Conservation (phyloP, 2,113 vertebrate species). For the Rhadina sibilatrix region DNA sequence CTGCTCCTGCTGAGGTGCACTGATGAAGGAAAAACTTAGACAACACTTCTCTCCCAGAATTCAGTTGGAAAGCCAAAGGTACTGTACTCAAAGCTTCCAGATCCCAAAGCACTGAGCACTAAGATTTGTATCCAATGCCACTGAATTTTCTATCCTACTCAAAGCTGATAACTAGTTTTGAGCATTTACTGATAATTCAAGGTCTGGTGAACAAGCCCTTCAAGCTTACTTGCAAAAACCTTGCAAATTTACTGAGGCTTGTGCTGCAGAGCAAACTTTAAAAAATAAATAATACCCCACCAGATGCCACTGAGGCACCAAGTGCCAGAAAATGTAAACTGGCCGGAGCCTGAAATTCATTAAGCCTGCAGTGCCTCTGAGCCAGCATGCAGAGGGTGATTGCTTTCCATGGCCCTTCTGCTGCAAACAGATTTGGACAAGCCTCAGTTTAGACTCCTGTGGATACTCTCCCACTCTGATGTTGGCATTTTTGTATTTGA, state of each 20-base stretch:
- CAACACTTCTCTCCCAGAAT: neutral
- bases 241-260: neutral
- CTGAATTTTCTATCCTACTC: neutral
- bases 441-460: neutral
- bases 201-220: constrained; percentile 24
- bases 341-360: neutral
- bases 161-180: neutral
- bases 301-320: neutral
- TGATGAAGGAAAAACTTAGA: neutral
- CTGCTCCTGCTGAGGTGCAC: neutral
- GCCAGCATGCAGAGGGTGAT: neutral
- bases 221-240: constrained; percentile 16
- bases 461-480: neutral
- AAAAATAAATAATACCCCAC: neutral
- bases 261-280: neutral
- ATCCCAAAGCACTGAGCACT: neutral
- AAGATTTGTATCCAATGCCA: neutral
- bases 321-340: neutral
- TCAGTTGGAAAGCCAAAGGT: neutral
- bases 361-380: neutral
- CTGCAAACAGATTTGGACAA: neutral
- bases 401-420: neutral
- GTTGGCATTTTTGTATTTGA: neutral
- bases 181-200: constrained; percentile 7
- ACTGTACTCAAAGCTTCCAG: neutral